Base-by-base conservation (phyloP, 1,140 invertebrate genomes). In the Mya arenaria region DNA sequence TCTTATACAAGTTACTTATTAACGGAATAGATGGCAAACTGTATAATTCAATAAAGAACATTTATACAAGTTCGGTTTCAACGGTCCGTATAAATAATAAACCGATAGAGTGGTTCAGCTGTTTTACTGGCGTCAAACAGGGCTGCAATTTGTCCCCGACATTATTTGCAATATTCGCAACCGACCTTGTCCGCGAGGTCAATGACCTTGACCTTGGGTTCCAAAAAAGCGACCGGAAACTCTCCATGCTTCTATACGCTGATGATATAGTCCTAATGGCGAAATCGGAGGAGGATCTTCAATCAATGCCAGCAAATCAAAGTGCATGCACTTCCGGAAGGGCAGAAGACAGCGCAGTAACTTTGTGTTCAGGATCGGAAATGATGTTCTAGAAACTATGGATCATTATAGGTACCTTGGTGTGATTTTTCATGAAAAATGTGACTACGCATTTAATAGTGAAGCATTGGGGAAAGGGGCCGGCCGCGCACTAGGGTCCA, bases 231-330 rank as follows among this genome's bases (percentile, higher is more conserved):
- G 52, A 10, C 62, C 3, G 19, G 4, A 55, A 63, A 19, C 28
- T 68, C 1, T 72, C 65, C 4, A 41, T 55, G 8, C 39, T 81
- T 6, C 37, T 73, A 3, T 81, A 81, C 60, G 80, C 69, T 10
- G 71, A 82, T 36, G 80, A 82, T 48, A 82, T 82, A 23, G 69
- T 77, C 19, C 32, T 77, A 6, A 23, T 83, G n/a, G 39, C 71
- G 1, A 48, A 56, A 58, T 55, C 28, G 28, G 82, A 83, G 32
- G 13, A 58, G 1, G 52, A 66, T 48, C 44, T 83, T 48, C 41
- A 74, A 82, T 63, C 37, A 82, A 82, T 36, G 23, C 60, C 3
- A 17, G 23, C 10, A 82, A 82, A 75, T 74, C 80, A 2, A 72
- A 82, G 32, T 10, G 30, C 13, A 74, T 74, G 17, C 80, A 82